phyloP scores from a whole-genome alignment of 2,888 invertebrate species.

The Anoncus sp. region DNA sequence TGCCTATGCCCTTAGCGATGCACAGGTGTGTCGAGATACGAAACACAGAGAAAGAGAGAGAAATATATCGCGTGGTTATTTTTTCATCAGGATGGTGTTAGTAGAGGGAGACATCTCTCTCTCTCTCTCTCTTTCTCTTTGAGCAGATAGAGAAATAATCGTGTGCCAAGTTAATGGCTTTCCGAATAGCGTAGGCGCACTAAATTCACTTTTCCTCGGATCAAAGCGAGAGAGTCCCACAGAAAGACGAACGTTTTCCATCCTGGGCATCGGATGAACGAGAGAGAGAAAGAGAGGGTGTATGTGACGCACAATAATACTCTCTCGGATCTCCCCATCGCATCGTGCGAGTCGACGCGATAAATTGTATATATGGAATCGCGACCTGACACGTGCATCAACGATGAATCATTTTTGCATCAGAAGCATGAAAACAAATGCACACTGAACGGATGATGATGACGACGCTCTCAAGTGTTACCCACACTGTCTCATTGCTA shows the following conservation, averaged over 20 bases:
- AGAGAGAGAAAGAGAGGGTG: too few species aligned
- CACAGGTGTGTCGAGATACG: conserved; percentile 55
- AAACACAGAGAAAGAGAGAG: conserved; percentile 25
- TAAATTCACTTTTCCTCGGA: conserved; percentile 63
- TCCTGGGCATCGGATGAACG: conserved; percentile 1
- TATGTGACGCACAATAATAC: conserved; percentile 60
- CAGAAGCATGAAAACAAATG: conserved; percentile 29
- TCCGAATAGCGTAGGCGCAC: conserved; percentile 63
- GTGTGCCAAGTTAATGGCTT: conserved; percentile 63
- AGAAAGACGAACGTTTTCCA: conserved; percentile 17
- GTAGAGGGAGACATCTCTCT: too few species aligned
- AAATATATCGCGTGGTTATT: conserved; percentile 22
- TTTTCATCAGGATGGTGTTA: conserved; percentile 38
- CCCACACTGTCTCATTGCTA: conserved; percentile 20
- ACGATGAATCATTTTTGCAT: conserved; percentile 65
- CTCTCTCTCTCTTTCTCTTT: conserved; percentile 12
- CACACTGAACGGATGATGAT: not conserved
- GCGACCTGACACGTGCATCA: conserved; percentile 64
- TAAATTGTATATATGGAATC: conserved; percentile 23
- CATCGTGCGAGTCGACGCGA: conserved; percentile 12
- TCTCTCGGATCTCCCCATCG: conserved; percentile 30
- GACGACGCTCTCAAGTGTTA: conserved; percentile 18
- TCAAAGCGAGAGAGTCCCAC: conserved; percentile 53
- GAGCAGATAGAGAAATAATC: conserved; percentile 49
- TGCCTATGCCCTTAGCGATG: conserved; percentile 25